These are phyloP conservation scores for Gari tellinella DNA, from an alignment of 2,888 invertebrate species.

Conservation along the genomic window DNA sequence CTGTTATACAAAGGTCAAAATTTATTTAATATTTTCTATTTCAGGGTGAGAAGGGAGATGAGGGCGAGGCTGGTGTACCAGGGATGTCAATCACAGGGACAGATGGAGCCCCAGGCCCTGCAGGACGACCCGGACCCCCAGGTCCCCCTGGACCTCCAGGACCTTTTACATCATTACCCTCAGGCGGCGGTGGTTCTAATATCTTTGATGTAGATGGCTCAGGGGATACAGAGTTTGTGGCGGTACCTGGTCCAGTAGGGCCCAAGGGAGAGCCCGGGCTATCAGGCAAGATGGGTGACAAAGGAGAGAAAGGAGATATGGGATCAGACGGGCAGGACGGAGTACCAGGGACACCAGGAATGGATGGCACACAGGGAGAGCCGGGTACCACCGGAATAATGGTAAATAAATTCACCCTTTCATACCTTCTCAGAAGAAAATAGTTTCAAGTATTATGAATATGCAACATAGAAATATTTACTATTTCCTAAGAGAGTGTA, in stretches of 20 bases:
- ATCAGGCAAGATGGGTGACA: slow-evolving; percentile 40
- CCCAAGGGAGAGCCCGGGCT: slow-evolving; percentile 54
- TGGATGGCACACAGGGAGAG: slow-evolving; percentile 59
- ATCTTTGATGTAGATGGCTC: neutral
- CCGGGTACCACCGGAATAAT: slow-evolving; percentile 64
- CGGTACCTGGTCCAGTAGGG: slow-evolving; percentile 47
- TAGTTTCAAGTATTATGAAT: too few species aligned
- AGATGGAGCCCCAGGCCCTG: slow-evolving; percentile 41
- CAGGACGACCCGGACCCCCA: slow-evolving; percentile 44
- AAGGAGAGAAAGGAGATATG: slow-evolving; percentile 34
- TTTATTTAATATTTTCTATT: neutral
- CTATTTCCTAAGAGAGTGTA: too few species aligned
- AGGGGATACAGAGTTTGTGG: neutral
- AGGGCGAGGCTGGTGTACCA: slow-evolving; percentile 53
- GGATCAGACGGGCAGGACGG: slow-evolving; percentile 63
- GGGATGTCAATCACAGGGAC: slow-evolving; percentile 48
- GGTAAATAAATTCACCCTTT: too few species aligned
- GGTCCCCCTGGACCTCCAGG: slow-evolving; percentile 52
- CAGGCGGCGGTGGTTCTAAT: neutral
- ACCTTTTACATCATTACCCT: slow-evolving; percentile 20
- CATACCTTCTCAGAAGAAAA: too few species aligned
- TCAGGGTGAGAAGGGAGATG: slow-evolving; percentile 49
- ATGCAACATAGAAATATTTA: too few species aligned
- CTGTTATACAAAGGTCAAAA: too few species aligned
- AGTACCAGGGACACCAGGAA: slow-evolving; percentile 47